Evolutionary conservation across 2,797 vertebrate species (phyloP), one percentile per base, ranked within the genome.

Genomic region (Atherinosoma microstoma): DNA sequence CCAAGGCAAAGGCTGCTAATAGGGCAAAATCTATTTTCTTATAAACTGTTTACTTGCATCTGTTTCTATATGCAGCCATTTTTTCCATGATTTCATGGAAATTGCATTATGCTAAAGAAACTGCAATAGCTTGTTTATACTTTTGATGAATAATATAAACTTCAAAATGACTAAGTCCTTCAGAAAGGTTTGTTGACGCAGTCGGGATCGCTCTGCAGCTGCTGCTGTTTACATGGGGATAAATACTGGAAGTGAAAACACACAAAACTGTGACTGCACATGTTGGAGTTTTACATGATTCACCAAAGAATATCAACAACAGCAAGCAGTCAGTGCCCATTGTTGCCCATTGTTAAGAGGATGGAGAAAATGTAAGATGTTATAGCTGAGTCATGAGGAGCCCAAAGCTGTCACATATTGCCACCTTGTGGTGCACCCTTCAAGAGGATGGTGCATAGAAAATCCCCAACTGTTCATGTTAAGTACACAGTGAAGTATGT

Each of bases 361-460:
- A 67, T 10, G 68, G 76, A 60, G 60, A 53, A 78, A 61, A 83
- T 61, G 62, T 61, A 70, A 79, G 78, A 53, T 57, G 69, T 49
- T 49, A 58, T 61, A 73, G 85, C 86, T 91, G 84, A 90, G 88
- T 92, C 86, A 89, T 83, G 58, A 83, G 36, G 76, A 86, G 64
- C 51, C 3, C 53, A 78, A n/a, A 61, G 58, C 74, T 84, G 51
- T 78, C 58, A 61, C 64, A 70, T 57, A 85, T 59, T 85, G 89
- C 88, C 92, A 85, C 78, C 92, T 90, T 42, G 79, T 92, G 92
- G 89, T 12, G 35, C 32, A 11, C 34, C 18, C 66, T 4, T 11
- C 9, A 34, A 22, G 9, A 22, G 8, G 0, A 7, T 0, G 2
- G 0, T 1, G 29, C 27, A 56, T 7, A 29, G 53, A 56, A 56